phyloP scores from a whole-genome alignment of 1,140 invertebrate species.

The Eubasilissa regina region DNA sequence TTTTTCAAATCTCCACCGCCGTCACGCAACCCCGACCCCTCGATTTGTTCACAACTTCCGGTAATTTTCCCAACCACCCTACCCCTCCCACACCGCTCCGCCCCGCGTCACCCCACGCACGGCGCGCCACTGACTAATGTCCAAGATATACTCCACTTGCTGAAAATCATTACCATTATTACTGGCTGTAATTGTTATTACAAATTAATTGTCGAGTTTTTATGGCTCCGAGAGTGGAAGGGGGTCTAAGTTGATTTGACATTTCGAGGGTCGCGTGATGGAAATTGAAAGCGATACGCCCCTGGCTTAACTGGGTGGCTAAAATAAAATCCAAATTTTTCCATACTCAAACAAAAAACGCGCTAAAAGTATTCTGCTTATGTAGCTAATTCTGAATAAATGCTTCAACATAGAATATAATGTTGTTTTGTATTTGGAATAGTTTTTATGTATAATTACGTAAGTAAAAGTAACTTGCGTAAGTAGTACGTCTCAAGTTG shows the following conservation, averaged over 20 bases:
- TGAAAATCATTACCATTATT: constrained; percentile 38
- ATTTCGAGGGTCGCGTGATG: constrained; percentile 22
- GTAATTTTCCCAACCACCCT: constrained; percentile 12
- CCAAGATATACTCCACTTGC: constrained; percentile 4
- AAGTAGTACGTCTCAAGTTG: too few species aligned
- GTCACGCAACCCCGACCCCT: constrained; percentile 28
- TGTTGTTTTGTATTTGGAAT: too few species aligned
- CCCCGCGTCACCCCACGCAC: constrained; percentile 5
- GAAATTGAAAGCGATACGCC: constrained; percentile 27
- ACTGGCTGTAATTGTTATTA: constrained; percentile 7
- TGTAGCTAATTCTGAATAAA: too few species aligned
- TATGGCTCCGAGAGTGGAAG: not conserved
- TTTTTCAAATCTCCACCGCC: not conserved
- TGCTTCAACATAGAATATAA: too few species aligned
- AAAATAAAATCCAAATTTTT: too few species aligned
- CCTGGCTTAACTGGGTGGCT: not conserved
- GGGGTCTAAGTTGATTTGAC: constrained; percentile 22
- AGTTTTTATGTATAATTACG: too few species aligned
- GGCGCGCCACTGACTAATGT: constrained; percentile 31
- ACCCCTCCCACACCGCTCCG: not conserved
- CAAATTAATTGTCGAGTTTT: constrained; percentile 34
- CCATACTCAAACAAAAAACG: too few species aligned
- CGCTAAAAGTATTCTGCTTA: too few species aligned
- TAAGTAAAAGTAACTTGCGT: too few species aligned
- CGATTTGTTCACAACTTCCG: constrained; percentile 41